These are phyloP conservation scores for Eulemur rufifrons DNA, from an alignment of 2,113 vertebrate species.

Conservation along the genomic window DNA sequence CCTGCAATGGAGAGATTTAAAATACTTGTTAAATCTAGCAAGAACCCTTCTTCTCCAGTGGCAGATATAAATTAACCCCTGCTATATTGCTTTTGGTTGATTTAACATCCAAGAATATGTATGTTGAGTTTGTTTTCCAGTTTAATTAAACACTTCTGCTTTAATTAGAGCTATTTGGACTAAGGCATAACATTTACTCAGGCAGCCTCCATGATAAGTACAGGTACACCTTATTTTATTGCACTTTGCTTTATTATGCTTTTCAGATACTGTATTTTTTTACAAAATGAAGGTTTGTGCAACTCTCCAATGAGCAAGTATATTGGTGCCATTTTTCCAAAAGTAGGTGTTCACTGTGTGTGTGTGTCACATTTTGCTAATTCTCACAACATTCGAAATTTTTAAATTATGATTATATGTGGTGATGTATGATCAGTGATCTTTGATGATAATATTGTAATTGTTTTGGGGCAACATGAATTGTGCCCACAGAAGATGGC, in stretches of 20 bases:
- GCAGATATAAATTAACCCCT: slow-evolving; percentile 38
- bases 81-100: slow-evolving; percentile 18
- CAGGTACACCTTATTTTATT: neutral
- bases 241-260: neutral
- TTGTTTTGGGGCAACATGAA: neutral
- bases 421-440: neutral
- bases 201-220: neutral
- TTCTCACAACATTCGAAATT: neutral
- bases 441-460: neutral
- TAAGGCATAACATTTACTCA: slow-evolving; percentile 27
- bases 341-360: neutral
- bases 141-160: slow-evolving; percentile 21
- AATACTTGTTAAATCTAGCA: slow-evolving; percentile 11
- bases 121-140: slow-evolving; percentile 37
- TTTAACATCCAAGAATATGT: slow-evolving; percentile 3
- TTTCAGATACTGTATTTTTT: neutral
- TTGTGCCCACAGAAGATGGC: neutral
- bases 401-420: neutral
- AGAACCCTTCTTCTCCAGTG: neutral
- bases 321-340: neutral
- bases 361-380: neutral
- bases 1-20: neutral
- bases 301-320: neutral
- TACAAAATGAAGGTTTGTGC: neutral
- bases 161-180: slow-evolving; percentile 44